A percentile compares a stretch with the other conserved stretches of the same genome.
Evolutionary conservation across 2,113 vertebrate species (phyloP).

Genomic region (Dermatemys mawii): DNA sequence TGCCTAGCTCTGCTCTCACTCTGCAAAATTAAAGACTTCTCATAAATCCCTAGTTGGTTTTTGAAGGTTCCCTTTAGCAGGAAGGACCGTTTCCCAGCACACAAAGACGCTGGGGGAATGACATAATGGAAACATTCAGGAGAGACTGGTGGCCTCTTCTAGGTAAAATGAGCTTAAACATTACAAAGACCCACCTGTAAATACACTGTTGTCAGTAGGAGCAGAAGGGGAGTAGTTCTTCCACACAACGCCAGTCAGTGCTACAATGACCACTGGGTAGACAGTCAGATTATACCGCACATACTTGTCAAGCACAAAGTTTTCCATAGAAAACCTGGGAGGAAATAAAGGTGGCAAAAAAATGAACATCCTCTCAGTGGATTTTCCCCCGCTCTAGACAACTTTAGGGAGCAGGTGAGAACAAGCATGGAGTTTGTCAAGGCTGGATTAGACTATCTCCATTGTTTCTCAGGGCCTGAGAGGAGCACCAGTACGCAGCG

Average conservation of each 20-base stretch:
- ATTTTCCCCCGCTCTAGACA: neutral
- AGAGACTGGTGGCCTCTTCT: neutral
- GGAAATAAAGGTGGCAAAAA: neutral
- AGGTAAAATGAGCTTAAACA: neutral
- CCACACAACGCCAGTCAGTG: slow-evolving; percentile 70
- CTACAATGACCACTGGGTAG: slow-evolving; percentile 82
- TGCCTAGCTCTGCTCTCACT: neutral
- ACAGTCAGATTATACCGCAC: slow-evolving; percentile 82
- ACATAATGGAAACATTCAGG: neutral
- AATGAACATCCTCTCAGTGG: neutral
- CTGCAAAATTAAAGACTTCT: neutral
- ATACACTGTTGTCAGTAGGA: slow-evolving; percentile 70
- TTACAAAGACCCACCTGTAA: slow-evolving; percentile 76
- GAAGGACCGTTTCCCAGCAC: neutral
- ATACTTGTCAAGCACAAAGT: slow-evolving; percentile 82
- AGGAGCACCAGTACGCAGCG: neutral
- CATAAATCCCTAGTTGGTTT: neutral
- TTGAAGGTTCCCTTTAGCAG: neutral
- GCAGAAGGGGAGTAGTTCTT: slow-evolving; percentile 60
- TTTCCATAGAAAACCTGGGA: slow-evolving; percentile 84
- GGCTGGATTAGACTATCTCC: neutral
- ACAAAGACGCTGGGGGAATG: neutral
- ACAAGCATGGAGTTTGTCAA: neutral
- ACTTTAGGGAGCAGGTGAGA: neutral
- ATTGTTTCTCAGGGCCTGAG: neutral